These are phyloP conservation scores for Liodrosophila aerea DNA, from an alignment of 2,888 invertebrate species.

Conservation along the genomic window DNA sequence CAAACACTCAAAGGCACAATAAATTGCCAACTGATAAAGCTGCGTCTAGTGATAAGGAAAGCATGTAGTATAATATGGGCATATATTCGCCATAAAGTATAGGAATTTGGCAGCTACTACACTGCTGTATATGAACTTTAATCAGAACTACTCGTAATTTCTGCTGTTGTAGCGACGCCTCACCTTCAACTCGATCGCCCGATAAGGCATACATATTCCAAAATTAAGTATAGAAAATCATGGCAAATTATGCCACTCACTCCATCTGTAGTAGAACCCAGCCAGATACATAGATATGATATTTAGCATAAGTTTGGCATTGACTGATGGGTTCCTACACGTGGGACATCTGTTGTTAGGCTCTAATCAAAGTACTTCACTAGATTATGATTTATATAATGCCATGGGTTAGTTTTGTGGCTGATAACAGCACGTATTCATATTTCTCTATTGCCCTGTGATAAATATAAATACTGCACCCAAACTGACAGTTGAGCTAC, in stretches of 20 bases:
- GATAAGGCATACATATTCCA: not conserved
- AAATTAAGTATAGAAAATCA: no score
- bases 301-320: conserved; percentile 13
- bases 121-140: not conserved
- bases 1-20: conserved; percentile 15
- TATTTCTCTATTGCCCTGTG: not conserved
- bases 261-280: not conserved
- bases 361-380: conserved; percentile 43
- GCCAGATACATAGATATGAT: not conserved
- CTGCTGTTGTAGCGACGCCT: not conserved
- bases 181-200: no score
- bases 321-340: conserved; percentile 1
- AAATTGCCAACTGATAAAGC: conserved; percentile 37
- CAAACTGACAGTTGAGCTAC: conserved; percentile 2
- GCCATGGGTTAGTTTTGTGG: conserved; percentile 10
- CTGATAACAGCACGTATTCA: conserved; percentile 12
- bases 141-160: not conserved
- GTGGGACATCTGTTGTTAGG: conserved; percentile 22
- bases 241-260: not conserved
- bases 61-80: conserved; percentile 8
- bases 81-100: no score
- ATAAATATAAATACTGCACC: conserved; percentile 17
- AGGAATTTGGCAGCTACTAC: no score
- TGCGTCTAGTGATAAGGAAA: conserved; percentile 24
- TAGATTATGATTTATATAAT: conserved; percentile 38